These are phyloP conservation scores for Spatula versicolor DNA, from an alignment of 2,797 vertebrate genomes.

Conservation along the genomic window DNA sequence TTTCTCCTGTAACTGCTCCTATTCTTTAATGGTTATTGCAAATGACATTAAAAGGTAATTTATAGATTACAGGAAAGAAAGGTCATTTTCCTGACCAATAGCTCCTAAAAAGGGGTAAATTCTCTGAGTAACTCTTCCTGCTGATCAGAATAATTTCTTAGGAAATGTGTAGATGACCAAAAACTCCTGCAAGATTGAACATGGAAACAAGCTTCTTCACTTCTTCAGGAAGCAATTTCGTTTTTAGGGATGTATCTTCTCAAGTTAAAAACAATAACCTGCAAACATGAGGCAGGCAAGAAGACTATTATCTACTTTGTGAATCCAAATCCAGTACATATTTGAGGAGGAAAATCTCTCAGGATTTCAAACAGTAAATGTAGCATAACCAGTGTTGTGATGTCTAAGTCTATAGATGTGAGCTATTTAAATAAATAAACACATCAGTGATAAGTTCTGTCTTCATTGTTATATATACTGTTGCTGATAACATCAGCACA, in stretches of 20 bases:
- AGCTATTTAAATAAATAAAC: neutral
- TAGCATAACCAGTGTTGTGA: neutral
- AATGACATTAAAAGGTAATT: slow-evolving; percentile 57
- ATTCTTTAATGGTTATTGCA: slow-evolving; percentile 58
- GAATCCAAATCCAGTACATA: neutral
- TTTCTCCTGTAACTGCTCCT: slow-evolving; percentile 6
- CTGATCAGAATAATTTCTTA: slow-evolving; percentile 26
- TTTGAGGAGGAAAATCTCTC: neutral
- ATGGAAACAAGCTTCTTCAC: neutral
- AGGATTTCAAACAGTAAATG: neutral
- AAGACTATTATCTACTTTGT: neutral
- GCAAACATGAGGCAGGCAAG: neutral
- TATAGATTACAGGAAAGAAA: slow-evolving; percentile 43
- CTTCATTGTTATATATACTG: neutral
- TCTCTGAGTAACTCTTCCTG: neutral
- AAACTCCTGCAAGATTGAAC: neutral
- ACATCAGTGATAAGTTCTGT: neutral
- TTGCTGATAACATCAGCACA: neutral
- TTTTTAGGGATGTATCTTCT: neutral
- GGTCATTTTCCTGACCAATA: slow-evolving; percentile 23
- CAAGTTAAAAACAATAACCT: neutral
- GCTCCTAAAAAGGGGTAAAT: slow-evolving; percentile 22
- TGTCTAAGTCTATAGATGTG: neutral
- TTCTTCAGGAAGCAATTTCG: neutral
- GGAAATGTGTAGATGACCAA: neutral